Evolutionary conservation across 1,140 invertebrate genomes (phyloP), one percentile per base, ranked within the genome.

Genomic region (Heterodera schachtii): DNA sequence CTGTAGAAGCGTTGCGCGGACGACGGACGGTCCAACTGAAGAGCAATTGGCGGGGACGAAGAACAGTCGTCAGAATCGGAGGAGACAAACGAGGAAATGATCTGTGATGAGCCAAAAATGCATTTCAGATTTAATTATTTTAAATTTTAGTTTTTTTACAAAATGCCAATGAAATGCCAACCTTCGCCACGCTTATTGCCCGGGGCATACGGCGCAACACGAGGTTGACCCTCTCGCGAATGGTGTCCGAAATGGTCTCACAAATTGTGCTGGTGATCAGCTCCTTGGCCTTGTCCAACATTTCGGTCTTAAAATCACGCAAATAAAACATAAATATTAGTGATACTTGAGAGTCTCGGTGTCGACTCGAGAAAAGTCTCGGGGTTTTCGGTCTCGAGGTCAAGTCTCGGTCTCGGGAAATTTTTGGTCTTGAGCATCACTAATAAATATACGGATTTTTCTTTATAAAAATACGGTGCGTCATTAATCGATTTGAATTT

Each of bases 261-360:
- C 85, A 86, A 64, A 86, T 85, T 47, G 85, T 86, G 41, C 49
- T 66, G 7, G 86, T 84, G 60, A 86, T 86, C 49, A 86, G 81
- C 67, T 86, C 75, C 31, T 78, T 75, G 2, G 85, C 78, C 77
- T 86, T 86, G 21, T 73, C 83, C 21, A 87, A 76, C 76, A 86
- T 87, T 71, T 86, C 85, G 6, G 80, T 83, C 86, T 85, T 52
- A 84, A 85, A 69, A 69, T 47, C 31, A 31, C 31, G 31, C 31
- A 31, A 31, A 31, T 31, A 31, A 0, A 31, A 31, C 31, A 31
- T 31, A 31, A 31, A 31, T 1, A 31, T 31, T 31, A 31, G 31
- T 31, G 31, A 31, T 31, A 1, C 31, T 31, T 1, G 31, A 31
- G 31, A 31, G 31, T 31, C 31, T 1, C 31, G 0, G 1, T 0